Base-by-base conservation (phyloP, 2,888 invertebrate genomes). In the Neoitamus cyanurus region DNA sequence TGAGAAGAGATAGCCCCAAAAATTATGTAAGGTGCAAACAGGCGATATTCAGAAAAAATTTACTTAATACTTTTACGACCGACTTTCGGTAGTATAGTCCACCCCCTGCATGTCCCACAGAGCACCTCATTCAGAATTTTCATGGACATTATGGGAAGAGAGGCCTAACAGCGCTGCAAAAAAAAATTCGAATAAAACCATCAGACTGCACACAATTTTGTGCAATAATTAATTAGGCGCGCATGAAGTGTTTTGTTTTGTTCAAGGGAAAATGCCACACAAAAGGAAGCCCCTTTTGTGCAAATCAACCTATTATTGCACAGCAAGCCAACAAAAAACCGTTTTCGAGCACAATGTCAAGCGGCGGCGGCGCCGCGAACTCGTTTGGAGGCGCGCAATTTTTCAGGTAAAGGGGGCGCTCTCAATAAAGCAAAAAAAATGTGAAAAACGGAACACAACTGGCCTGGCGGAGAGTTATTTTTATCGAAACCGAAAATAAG, bases 241-340 rank as follows among this genome's bases (percentile, higher is more conserved):
- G 15, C 58, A 11, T 58, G 25, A 25, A 58, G 58, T 25, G 58
- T 58, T 48, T 48, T 58, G 42, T 58, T 58, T 11, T 58, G 58
- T 58, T 58, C 58, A 58, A 58, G 58, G 58, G 58, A 58, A 58
- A 58, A 58, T 58, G 25, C 58, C 58, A 58, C 58, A 58, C 58
- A 58, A 58, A 58, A 58, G 58, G 58, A 58, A 58, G 58, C 58
- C 11, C 25, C 58, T 58, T 58, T 58, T 58, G 58, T 58, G 58
- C 58, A 58, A 58, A 58, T 58, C 58, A 25, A 58, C 20, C 20
- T 58, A 25, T 20, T 58, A 25, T 25, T 58, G 58, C 58, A 58
- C 58, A 58, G 58, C 20, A 58, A 58, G 0, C 58, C 15, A 25
- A 58, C 15, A 58, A 58, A 15, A 58, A 58, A 58, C 20, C 20